phyloP scores from a whole-genome alignment of 92 coral and sea anemone species.

The Zoanthus solanderi region DNA sequence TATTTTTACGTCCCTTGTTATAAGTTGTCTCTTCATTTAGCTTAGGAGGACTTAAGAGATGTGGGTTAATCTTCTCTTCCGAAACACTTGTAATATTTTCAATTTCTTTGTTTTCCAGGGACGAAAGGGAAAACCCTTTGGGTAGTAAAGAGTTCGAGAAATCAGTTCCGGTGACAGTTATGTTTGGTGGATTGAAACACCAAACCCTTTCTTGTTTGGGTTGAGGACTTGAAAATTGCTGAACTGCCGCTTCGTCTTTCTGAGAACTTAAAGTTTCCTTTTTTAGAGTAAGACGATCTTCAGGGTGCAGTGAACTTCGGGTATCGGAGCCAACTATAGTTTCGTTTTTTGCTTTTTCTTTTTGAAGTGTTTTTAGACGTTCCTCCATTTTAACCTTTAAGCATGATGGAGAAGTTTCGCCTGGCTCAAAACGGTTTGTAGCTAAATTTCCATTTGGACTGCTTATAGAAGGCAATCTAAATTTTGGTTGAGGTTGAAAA shows the following conservation, averaged over 20 bases:
- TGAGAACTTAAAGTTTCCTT: too few species aligned
- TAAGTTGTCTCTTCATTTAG: too few species aligned
- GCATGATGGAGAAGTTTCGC: not conserved
- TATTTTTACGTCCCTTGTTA: too few species aligned
- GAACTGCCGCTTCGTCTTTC: not conserved
- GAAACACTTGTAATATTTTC: too few species aligned
- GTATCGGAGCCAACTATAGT: too few species aligned
- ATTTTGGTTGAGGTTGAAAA: not conserved
- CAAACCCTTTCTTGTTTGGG: not conserved
- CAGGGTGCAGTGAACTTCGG: too few species aligned
- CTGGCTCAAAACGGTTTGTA: not conserved
- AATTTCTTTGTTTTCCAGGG: too few species aligned
- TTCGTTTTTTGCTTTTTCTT: not conserved
- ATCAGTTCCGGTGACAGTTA: not conserved
- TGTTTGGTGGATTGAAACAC: not conserved
- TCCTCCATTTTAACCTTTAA: not conserved
- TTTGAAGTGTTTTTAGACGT: not conserved
- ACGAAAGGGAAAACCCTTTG: too few species aligned
- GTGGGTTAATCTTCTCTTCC: too few species aligned
- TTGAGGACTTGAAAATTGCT: not conserved
- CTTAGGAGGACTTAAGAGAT: too few species aligned
- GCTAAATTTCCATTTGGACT: not conserved
- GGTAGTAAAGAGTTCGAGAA: too few species aligned
- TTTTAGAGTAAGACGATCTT: too few species aligned
- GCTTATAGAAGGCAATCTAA: not conserved